Percentiles rank a stretch among this genome's conserved stretches.
These are phyloP conservation scores for Callitettix versicolor DNA, from an alignment of 1,140 invertebrate species.

Conservation along the genomic window DNA sequence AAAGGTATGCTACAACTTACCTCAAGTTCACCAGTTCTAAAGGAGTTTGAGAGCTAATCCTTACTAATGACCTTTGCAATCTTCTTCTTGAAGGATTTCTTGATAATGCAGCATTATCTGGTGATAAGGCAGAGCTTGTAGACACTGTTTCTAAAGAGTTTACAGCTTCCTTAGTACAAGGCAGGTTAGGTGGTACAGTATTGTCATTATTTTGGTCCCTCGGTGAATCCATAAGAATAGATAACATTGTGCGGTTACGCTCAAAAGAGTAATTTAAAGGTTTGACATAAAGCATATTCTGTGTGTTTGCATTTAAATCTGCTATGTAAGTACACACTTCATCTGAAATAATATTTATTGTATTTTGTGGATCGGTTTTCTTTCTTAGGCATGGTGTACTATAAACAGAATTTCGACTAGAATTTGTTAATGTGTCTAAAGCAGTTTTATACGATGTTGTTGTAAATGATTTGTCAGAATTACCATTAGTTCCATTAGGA, in stretches of 20 bases:
- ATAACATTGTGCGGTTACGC: slow-evolving; percentile 9
- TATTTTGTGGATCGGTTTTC: neutral
- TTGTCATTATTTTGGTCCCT: slow-evolving; percentile 7
- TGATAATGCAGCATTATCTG: neutral
- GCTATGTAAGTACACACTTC: slow-evolving; percentile 2
- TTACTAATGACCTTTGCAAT: slow-evolving; percentile 13
- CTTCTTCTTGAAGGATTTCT: slow-evolving; percentile 13
- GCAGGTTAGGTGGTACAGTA: no score
- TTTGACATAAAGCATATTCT: slow-evolving; percentile 9
- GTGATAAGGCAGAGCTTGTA: neutral
- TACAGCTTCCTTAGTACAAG: no score
- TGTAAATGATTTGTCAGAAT: neutral
- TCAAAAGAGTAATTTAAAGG: slow-evolving; percentile 4
- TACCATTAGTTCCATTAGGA: slow-evolving; percentile 4
- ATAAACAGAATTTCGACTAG: neutral
- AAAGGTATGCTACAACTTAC: no score
- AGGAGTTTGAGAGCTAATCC: slow-evolving; percentile 18
- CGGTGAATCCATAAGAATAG: slow-evolving; percentile 10
- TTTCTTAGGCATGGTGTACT: neutral
- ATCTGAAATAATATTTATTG: neutral
- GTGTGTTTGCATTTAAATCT: slow-evolving; percentile 2
- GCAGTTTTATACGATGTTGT: slow-evolving; percentile 8
- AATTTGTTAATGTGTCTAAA: neutral
- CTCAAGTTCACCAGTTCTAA: slow-evolving; percentile 14
- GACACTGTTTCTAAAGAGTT: no score